A percentile compares a stretch with the other conserved stretches of the same genome.
Evolutionary conservation across 2,888 invertebrate species (phyloP).

Genomic region (Xanthorhoe spadicearia): DNA sequence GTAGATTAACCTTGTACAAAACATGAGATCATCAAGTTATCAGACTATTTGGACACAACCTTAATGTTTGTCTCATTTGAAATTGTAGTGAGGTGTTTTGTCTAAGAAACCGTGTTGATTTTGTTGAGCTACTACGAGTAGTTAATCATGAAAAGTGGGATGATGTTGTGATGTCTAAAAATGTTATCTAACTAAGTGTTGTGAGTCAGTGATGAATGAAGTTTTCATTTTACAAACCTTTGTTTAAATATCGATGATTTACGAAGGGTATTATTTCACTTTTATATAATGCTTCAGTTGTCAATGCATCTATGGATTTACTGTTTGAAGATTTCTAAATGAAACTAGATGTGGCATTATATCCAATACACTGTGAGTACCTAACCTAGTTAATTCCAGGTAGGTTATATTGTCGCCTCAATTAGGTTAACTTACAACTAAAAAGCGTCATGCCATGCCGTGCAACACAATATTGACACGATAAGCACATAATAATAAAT

Average conservation of each 20-base stretch:
- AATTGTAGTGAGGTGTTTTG: background rate
- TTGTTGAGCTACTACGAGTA: conserved; percentile 14
- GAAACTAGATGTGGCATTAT: conserved; percentile 24
- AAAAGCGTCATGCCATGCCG: conserved; percentile 39
- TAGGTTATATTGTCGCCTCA: background rate
- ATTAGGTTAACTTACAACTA: conserved; percentile 24
- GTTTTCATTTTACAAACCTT: background rate
- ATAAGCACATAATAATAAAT: conserved; percentile 28
- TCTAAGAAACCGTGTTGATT: conserved; percentile 3
- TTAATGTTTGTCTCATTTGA: too few relatives aligned
- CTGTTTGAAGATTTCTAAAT: background rate
- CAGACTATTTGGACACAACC: background rate
- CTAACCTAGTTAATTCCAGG: conserved; percentile 1
- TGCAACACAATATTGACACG: conserved; percentile 35
- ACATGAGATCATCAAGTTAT: background rate
- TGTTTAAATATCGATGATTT: background rate
- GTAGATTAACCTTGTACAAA: background rate
- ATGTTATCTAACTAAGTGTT: conserved; percentile 11
- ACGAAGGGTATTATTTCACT: background rate
- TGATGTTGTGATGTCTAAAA: conserved; percentile 19
- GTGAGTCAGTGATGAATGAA: background rate
- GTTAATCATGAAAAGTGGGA: background rate
- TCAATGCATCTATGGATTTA: background rate
- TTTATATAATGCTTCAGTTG: background rate
- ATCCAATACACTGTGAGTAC: background rate